Base-by-base conservation (phyloP, 2,113 vertebrate species). In the Emberiza fucata region DNA sequence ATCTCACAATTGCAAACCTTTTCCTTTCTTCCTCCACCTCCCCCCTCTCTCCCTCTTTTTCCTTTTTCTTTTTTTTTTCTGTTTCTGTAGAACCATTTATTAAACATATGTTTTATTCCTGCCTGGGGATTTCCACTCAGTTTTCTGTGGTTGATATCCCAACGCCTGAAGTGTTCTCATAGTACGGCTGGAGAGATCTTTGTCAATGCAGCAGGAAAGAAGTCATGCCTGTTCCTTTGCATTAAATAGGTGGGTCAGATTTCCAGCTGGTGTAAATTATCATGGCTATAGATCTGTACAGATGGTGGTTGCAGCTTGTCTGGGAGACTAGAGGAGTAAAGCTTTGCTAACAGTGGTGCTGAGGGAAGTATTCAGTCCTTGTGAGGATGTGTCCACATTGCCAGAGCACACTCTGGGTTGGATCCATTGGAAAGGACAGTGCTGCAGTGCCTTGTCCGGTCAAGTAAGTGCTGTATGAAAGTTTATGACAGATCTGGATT, bases 61-160 rank as follows among this genome's bases (percentile, higher is more conserved):
- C 21, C 7, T 39, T 29, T 29, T 11, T 48, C 2, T 19, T 9
- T 39, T 44, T n/a, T 28, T 35, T 35, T 33, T 11, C 21, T 14
- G 15, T 70, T 72, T 44, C 75, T 44, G 12, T 86, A 69, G 80
- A 90, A 48, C 63, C 51, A 66, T 69, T 78, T 80, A 88, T 92
- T 91, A 94, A 95, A 85, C 35, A 44, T 85, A 35, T 44, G n/a
- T 60, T 89, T 92, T 87, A 82, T 88, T 94, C 50, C 54, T 94
- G 47, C 35, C 63, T 78, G 91, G 95, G 92, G 92, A 96, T 94
- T 96, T 96, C 94, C 82, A 86, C 68, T 78, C 64, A 44, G 18
- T 65, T 93, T 92, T 88, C 76, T 95, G 92, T 87, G 92, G 92
- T 94, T 1, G 6, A 81, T 83, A 94, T 73, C 79, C 78, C 84